These are phyloP conservation scores for Australoheros scitulus DNA, from an alignment of 2,113 vertebrate genomes.

Conservation along the genomic window DNA sequence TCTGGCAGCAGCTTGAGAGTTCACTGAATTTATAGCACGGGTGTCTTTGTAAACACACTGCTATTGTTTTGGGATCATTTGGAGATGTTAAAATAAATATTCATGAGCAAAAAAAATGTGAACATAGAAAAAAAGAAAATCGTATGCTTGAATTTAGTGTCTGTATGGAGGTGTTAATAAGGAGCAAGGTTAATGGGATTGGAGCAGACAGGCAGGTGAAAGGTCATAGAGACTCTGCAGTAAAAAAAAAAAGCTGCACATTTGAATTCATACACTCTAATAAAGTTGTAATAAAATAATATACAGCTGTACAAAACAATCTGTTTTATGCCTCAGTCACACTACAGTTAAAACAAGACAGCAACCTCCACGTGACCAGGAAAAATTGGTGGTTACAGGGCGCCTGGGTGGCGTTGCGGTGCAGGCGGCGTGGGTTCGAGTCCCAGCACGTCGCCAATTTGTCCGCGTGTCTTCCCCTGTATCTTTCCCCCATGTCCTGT, in stretches of 20 bases:
- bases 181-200: background rate
- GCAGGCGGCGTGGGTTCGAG: too few species aligned
- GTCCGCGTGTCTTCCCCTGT: too few species aligned
- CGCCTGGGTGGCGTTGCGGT: too few species aligned
- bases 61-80: background rate
- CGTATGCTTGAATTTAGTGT: background rate
- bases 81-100: background rate
- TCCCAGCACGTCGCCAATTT: too few species aligned
- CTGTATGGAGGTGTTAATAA: background rate
- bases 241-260: background rate
- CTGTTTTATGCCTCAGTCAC: background rate
- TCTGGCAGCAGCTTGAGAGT: slow-evolving; percentile 41
- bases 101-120: background rate
- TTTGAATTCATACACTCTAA: background rate
- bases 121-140: background rate
- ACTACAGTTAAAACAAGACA: background rate
- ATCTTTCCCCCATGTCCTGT: too few species aligned
- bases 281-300: background rate
- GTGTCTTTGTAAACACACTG: slow-evolving; percentile 18
- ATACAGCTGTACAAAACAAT: background rate
- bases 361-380: background rate
- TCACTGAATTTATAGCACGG: slow-evolving; percentile 20
- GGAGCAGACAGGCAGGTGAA: background rate
- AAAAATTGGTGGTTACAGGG: background rate
- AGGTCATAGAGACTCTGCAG: background rate